Conservation (phyloP, 2,888 invertebrate species). For the Drosophila phalerata region DNA sequence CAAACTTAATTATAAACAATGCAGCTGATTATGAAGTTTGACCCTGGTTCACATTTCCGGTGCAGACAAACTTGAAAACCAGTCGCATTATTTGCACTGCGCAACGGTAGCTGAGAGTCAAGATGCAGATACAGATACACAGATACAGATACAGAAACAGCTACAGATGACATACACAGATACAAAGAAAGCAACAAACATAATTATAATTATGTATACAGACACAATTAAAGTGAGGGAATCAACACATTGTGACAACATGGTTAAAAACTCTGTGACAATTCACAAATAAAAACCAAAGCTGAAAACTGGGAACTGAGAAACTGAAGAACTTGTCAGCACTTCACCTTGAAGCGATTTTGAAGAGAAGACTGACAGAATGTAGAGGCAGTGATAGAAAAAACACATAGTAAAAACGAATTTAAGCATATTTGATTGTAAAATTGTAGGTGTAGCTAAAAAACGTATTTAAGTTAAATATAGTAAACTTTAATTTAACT, state of each 20-base stretch:
- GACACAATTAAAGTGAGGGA: slow-evolving; percentile 19
- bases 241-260: slow-evolving; percentile 58
- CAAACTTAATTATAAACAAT: slow-evolving; percentile 47
- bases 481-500: too few relatives aligned
- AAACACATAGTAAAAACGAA: too few relatives aligned
- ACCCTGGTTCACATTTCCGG: slow-evolving; percentile 64
- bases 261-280: slow-evolving; percentile 20
- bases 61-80: slow-evolving; percentile 52
- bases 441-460: too few relatives aligned
- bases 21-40: slow-evolving; percentile 56
- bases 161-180: too few relatives aligned
- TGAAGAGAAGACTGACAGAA: neutral
- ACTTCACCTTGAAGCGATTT: slow-evolving; percentile 46
- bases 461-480: too few relatives aligned
- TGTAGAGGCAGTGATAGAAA: too few relatives aligned
- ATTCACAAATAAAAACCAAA: slow-evolving; percentile 32
- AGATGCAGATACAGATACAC: slow-evolving; percentile 34
- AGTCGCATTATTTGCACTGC: slow-evolving; percentile 71
- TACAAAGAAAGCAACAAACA: slow-evolving; percentile 3
- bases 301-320: slow-evolving; percentile 23
- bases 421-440: too few relatives aligned
- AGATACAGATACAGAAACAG: slow-evolving; percentile 18
- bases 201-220: slow-evolving; percentile 36
- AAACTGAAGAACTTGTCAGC: slow-evolving; percentile 44
- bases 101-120: slow-evolving; percentile 61